Base-by-base conservation (phyloP, 37 sponge, comb jelly and placozoan genomes). In the Diacarnus erythraeanus region DNA sequence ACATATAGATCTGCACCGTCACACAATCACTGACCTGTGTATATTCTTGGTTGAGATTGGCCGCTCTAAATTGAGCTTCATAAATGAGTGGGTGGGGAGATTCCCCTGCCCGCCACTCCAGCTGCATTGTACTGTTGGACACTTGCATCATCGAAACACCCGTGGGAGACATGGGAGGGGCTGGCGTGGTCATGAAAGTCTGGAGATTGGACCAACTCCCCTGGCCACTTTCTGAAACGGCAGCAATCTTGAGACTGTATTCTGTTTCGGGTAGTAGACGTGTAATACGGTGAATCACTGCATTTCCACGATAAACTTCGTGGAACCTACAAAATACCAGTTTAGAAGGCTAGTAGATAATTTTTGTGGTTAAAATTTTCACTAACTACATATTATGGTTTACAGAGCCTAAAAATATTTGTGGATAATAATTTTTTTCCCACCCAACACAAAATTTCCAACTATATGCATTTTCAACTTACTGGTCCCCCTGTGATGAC, bases 131-230 rank as follows among this genome's bases (percentile, higher is more conserved):
- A 8, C 20, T 30, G 41, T 70, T 18, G 39, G 39, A 37, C 35
- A 25, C 38, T 63, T 84, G 85, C 0, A 18, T 64, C 64, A 84
- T 78, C 78, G 86, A 85, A 26, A 99, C 78, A 58, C 91, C 83
- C 17, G 38, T 71, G 18, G 89, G 91, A 17, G 91, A 30, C 25
- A 21, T 51, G 9, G 94, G 94, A 12, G 76, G 75, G 1, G 54
- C 17, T 17, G 79, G 82, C 54, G 86, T 57, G 31, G 94, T 93
- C 31, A 39, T 29, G 64, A 80, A 93, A 42, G 64, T 74, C 38
- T 54, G 39, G 18, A 15, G 40, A 17, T 66, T 64, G 42, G 86
- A 70, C 94, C 94, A 93, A 9, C 35, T 79, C 18, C 94, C 86
- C 39, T 77, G 75, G 8, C 90, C 94, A 51, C 84, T 72, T 37